Conservation (phyloP, 2,797 vertebrate species). For the Iguana delicatissima region DNA sequence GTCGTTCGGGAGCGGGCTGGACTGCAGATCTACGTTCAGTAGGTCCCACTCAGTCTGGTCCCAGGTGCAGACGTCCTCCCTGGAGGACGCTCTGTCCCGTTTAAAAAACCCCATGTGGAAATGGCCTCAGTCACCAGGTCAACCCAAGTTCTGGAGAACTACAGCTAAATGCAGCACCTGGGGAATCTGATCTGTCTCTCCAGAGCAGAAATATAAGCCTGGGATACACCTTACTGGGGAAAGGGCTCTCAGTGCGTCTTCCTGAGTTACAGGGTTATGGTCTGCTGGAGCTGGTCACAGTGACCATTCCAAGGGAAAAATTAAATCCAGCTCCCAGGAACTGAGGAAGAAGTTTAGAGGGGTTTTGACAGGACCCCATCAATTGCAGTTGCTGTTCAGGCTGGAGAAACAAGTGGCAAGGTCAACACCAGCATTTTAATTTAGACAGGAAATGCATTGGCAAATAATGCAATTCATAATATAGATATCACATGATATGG, state of each 20-base stretch:
- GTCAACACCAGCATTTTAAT: not conserved
- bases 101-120: too few species aligned
- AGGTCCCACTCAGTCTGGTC: too few species aligned
- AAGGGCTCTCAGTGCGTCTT: too few species aligned
- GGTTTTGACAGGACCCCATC: not conserved
- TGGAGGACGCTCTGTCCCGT: too few species aligned
- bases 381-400: not conserved
- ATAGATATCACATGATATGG: not conserved
- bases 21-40: too few species aligned
- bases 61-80: too few species aligned
- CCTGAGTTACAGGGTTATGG: too few species aligned
- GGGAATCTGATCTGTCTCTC: not conserved
- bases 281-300: too few species aligned
- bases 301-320: not conserved
- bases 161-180: not conserved
- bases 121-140: not conserved
- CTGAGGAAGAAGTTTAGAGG: not conserved
- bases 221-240: not conserved
- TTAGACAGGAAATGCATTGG: not conserved
- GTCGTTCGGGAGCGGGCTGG: too few species aligned
- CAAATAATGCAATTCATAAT: not conserved
- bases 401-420: not conserved
- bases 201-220: not conserved
- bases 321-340: not conserved
- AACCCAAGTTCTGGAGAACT: not conserved